These are phyloP conservation scores for Emberiza fucata DNA, from an alignment of 2,113 vertebrate species.

Conservation along the genomic window DNA sequence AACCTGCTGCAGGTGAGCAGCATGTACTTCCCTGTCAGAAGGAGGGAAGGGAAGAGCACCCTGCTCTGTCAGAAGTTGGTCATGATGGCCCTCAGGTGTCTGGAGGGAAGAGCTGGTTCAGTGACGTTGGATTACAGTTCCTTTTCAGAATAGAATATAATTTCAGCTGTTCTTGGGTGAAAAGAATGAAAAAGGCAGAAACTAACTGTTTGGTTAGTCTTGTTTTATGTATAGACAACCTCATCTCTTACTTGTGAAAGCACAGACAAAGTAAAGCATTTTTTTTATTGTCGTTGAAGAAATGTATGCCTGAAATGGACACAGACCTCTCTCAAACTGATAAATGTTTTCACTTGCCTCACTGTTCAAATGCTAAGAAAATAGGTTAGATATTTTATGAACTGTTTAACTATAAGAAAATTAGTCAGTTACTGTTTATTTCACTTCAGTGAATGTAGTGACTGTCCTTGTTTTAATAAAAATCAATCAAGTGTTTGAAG, in stretches of 20 bases:
- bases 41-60: no score
- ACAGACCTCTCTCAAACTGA: background rate
- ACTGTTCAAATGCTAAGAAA: background rate
- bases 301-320: background rate
- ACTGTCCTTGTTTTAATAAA: background rate
- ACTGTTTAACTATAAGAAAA: background rate
- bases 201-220: background rate
- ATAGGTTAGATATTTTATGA: background rate
- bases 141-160: background rate
- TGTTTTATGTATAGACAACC: background rate
- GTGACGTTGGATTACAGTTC: background rate
- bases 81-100: no score
- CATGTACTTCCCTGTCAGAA: background rate
- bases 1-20: slow-evolving; percentile 86
- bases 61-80: background rate
- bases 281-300: background rate
- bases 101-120: background rate
- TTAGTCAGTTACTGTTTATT: background rate
- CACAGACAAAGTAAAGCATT: background rate
- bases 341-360: background rate
- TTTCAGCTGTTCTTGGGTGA: background rate
- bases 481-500: background rate
- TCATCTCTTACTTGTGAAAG: background rate
- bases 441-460: background rate
- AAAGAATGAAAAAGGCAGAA: background rate